These are phyloP conservation scores for Parazoanthus darwini DNA, from an alignment of 92 coral and sea anemone species.

Conservation along the genomic window DNA sequence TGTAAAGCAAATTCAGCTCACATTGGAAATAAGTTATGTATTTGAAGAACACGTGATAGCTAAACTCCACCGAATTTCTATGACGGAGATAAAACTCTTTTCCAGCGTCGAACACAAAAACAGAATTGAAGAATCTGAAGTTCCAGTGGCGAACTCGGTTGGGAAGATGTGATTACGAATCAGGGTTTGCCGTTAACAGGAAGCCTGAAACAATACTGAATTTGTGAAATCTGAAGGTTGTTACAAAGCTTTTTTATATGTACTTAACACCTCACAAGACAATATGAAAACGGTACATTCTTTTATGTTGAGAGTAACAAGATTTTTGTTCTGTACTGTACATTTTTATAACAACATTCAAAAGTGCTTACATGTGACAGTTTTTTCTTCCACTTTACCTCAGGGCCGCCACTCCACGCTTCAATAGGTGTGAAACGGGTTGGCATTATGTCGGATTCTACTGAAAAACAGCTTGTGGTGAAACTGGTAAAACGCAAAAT, in stretches of 20 bases:
- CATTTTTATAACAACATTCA: constrained; percentile 1
- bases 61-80: neutral
- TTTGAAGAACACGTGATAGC: neutral
- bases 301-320: neutral
- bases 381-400: neutral
- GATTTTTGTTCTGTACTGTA: neutral
- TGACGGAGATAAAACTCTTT: neutral
- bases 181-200: neutral
- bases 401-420: constrained; percentile 16
- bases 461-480: constrained; percentile 55
- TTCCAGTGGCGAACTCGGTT: constrained; percentile 30
- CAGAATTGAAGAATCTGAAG: constrained; percentile 31
- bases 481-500: constrained; percentile 68
- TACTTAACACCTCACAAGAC: neutral
- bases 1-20: constrained; percentile 3
- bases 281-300: neutral
- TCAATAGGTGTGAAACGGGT: neutral
- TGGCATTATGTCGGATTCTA: constrained; percentile 19
- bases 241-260: neutral
- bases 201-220: neutral
- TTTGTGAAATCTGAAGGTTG: neutral
- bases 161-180: constrained; percentile 25
- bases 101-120: constrained; percentile 2
- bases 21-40: neutral
- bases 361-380: too few species aligned